A percentile compares a stretch with the other conserved stretches of the same genome.
Evolutionary conservation across 2,888 invertebrate species (phyloP).

Genomic region (Hartigia nigra): DNA sequence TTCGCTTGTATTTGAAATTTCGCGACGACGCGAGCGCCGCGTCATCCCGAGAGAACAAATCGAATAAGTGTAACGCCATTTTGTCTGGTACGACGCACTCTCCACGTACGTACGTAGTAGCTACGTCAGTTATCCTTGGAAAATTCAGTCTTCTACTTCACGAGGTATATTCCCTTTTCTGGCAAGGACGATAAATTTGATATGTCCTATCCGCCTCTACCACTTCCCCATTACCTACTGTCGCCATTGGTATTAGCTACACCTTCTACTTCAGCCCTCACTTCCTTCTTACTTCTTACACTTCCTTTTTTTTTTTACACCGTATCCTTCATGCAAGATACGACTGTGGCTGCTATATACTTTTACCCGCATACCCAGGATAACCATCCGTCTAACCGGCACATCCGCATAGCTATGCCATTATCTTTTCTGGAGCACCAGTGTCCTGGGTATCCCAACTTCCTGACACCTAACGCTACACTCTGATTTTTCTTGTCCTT

Average conservation of each 20-base stretch:
- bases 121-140: constrained; percentile 15
- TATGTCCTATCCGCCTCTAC: constrained; percentile 25
- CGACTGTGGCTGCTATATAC: not conserved
- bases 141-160: constrained; percentile 34
- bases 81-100: constrained; percentile 11
- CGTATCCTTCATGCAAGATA: not conserved
- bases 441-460: not conserved
- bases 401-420: not conserved
- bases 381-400: not conserved
- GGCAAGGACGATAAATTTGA: constrained; percentile 38
- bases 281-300: not conserved
- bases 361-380: not conserved
- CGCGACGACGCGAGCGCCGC: not conserved
- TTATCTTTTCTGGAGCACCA: not conserved
- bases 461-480: not conserved
- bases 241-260: not conserved
- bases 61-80: constrained; percentile 44
- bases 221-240: not conserved
- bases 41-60: constrained; percentile 35
- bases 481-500: not conserved
- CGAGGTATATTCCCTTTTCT: not conserved
- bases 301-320: not conserved
- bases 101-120: not conserved
- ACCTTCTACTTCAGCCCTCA: not conserved
- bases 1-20: not conserved